These are phyloP conservation scores for Sterna hirundo DNA, from an alignment of 2,113 vertebrate species.

Conservation along the genomic window DNA sequence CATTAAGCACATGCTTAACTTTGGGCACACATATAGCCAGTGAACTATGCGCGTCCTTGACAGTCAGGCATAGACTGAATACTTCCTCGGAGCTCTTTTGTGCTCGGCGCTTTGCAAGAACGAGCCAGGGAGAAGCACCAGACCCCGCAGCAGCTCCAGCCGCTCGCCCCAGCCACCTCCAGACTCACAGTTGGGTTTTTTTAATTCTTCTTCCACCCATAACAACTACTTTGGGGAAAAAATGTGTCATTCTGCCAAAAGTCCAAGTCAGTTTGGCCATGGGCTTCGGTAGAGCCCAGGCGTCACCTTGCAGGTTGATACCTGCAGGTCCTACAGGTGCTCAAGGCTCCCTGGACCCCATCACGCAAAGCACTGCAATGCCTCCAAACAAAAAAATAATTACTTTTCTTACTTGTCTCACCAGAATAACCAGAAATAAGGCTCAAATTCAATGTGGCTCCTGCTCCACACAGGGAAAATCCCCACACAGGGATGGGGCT, in stretches of 20 bases:
- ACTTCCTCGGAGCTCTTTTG: constrained; percentile 1
- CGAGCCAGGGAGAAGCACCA: neutral
- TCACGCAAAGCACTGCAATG: neutral
- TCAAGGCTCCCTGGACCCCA: rapidly evolving
- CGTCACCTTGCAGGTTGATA: neutral
- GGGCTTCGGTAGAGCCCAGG: neutral
- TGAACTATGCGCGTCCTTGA: constrained; percentile 54
- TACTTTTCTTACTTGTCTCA: neutral
- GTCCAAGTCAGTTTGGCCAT: neutral
- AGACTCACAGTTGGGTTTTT: neutral
- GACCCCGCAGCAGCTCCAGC: neutral
- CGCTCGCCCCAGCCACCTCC: rapidly evolving
- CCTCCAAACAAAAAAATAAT: neutral
- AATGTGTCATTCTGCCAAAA: neutral
- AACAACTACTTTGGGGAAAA: neutral
- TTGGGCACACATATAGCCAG: constrained; percentile 40
- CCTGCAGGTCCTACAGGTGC: neutral
- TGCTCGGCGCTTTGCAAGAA: neutral
- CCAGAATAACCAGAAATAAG: neutral
- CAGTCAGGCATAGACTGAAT: neutral
- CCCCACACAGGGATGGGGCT: too few species aligned
- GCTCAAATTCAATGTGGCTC: neutral
- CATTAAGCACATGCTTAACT: constrained; percentile 62
- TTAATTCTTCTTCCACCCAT: neutral
- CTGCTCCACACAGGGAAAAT: neutral